Evolutionary conservation across 92 coral and sea anemone genomes (phyloP).

Genomic region (Metridium senile): DNA sequence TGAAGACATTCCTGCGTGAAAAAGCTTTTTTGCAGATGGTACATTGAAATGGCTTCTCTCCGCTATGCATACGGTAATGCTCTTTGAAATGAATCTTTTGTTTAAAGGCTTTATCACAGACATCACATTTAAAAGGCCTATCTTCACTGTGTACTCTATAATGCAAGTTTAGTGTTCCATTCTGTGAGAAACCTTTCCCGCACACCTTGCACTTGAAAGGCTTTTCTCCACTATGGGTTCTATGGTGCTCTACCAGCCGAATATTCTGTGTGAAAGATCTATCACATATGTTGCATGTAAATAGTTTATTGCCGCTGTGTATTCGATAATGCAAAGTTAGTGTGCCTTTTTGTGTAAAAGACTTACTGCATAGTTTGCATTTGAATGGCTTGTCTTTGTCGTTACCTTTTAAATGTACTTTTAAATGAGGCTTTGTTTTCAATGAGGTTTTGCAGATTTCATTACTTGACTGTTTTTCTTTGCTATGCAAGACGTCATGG

Average conservation of each 20-base stretch:
- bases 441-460: no score
- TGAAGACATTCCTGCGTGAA: background rate
- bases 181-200: background rate
- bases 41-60: background rate
- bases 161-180: background rate
- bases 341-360: no score
- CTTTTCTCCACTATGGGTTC: slow-evolving; percentile 13
- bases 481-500: no score
- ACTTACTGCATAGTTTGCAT: background rate
- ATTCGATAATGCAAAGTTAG: background rate
- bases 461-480: no score
- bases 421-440: background rate
- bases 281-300: background rate
- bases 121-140: background rate
- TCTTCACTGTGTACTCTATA: background rate
- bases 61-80: background rate
- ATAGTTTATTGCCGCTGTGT: background rate
- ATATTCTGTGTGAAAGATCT: background rate
- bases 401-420: background rate
- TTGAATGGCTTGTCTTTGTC: background rate
- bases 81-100: background rate
- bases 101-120: background rate
- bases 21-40: background rate
- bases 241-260: background rate
- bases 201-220: slow-evolving; percentile 15